Base-by-base conservation (phyloP, 2,888 invertebrate species). In the Lapara coniferarum region DNA sequence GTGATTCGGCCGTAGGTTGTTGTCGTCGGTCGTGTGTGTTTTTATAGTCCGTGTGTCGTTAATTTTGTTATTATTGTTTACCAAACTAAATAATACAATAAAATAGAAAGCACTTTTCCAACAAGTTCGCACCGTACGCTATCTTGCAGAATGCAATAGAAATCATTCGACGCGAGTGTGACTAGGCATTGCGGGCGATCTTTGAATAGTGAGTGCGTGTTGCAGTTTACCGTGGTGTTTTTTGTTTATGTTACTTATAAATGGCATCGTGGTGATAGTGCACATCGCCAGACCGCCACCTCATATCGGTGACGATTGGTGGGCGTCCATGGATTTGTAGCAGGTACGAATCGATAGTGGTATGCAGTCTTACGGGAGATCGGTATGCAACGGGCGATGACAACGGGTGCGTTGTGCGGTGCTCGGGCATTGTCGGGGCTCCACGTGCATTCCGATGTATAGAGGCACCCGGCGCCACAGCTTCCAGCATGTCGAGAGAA, bases 321-420 rank as follows among this genome's bases (percentile, higher is more conserved):
- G 73, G 76, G 75, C 75, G 74, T 84, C 85, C 76, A 91, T 91
- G 91, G 90, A 86, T 84, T 82, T 85, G 78, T 90, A 88, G 74
- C 83, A 91, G 90, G 91, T 90, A 86, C 82, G 70, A 76, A 76
- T 63, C 53, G 53, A 68, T 68, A 14, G 25, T 51, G 46, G 52
- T 69, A 53, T 44, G 37, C 59, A 7, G 52, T 51, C 59, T 73
- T 78, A 81, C 81, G 77, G 75, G 75, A 74, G 76, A 77, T 72
- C 74, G 78, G 81, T 85, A 84, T 87, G 84, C 80, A 79, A 82
- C 84, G 83, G 84, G 74, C 67, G 70, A 46, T 19, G 46, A 25
- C 49, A 46, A 12, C 46, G 63, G 19, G 63, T 63, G 63, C 63
- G 49, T 59, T 67, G 68, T 69, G 72, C 71, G 71, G 71, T 72